Conservation (phyloP, 2,888 invertebrate genomes). For the Andrena marginata region DNA sequence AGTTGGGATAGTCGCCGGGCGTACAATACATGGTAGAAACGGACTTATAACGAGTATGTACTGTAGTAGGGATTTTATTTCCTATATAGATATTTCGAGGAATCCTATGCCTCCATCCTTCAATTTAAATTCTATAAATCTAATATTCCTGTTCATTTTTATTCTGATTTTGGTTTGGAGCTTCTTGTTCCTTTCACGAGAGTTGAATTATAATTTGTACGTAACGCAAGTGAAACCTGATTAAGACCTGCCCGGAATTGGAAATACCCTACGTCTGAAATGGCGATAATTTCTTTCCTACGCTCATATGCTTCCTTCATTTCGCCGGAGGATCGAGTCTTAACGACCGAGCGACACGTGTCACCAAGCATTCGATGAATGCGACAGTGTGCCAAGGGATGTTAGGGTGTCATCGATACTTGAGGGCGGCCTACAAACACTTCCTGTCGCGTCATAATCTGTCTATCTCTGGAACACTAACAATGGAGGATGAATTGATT, state of each 20-base stretch:
- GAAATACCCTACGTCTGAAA: neutral
- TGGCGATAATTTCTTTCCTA: conserved; percentile 2
- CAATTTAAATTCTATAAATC: too few relatives aligned
- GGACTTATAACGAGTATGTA: too few relatives aligned
- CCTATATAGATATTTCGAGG: too few relatives aligned
- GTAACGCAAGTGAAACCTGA: too few relatives aligned
- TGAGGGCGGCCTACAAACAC: conserved; percentile 77
- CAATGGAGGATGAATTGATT: conserved; percentile 6
- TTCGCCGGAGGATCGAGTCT: conserved; percentile 37
- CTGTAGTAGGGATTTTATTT: too few relatives aligned
- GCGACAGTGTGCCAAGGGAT: conserved; percentile 56
- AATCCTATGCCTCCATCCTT: too few relatives aligned
- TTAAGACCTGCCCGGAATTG: neutral
- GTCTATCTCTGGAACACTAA: conserved; percentile 3
- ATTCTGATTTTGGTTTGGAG: too few relatives aligned
- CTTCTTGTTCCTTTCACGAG: too few relatives aligned
- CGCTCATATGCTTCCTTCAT: neutral
- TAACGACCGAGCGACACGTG: conserved; percentile 64
- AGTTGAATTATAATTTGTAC: too few relatives aligned
- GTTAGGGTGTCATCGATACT: conserved; percentile 47
- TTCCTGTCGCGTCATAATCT: conserved; percentile 72
- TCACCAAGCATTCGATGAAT: conserved; percentile 54
- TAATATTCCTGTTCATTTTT: too few relatives aligned
- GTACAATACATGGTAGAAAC: too few relatives aligned
- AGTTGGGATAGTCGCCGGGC: too few relatives aligned